Base-by-base conservation (phyloP, 2,888 invertebrate genomes). In the Leptogaster cylindrica region DNA sequence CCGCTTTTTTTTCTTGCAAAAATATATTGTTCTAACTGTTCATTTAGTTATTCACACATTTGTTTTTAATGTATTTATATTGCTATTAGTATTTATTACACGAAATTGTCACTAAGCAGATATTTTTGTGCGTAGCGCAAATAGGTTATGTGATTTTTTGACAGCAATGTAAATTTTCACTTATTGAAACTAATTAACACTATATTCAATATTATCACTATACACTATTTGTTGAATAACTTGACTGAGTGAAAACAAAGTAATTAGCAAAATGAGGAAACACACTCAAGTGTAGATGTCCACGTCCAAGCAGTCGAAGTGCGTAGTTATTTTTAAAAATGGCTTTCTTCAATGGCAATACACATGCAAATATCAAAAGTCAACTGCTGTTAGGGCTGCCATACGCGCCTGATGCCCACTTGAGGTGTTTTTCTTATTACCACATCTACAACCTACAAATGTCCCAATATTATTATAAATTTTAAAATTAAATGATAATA, bases 301-400 rank as follows among this genome's bases (percentile, higher is more conserved):
- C 71, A 71, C 71, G 70, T 72, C 70, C 71, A 68, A 68, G 71
- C 72, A 72, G 69, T 71, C 72, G 69, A 72, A 74, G 72, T 74
- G 74, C 74, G 75, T 74, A 75, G 74, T 74, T 75, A 75, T 75
- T 75, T 75, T 74, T 75, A 75, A 75, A 75, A 74, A 61, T 61
- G 61, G 61, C 44, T 28, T 44, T 44, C 27, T 16, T 28, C 61
- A 18, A 41, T 12, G n/a, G n/a, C n/a, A n/a, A n/a, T n/a, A n/a
- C n/a, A n/a, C n/a, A 33, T 8, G n/a, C 33, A 33, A 33, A 8
- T n/a, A 10, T 8, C 8, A n/a, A 33, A 33, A 33, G 33, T 8
- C 8, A 33, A 33, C 8, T n/a, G n/a, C n/a, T n/a, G n/a, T n/a
- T n/a, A n/a, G n/a, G n/a, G n/a, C n/a, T n/a, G n/a, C n/a, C n/a